These are phyloP conservation scores for Fissipunctia ypsillon DNA, from an alignment of 2,888 invertebrate species.

Conservation along the genomic window DNA sequence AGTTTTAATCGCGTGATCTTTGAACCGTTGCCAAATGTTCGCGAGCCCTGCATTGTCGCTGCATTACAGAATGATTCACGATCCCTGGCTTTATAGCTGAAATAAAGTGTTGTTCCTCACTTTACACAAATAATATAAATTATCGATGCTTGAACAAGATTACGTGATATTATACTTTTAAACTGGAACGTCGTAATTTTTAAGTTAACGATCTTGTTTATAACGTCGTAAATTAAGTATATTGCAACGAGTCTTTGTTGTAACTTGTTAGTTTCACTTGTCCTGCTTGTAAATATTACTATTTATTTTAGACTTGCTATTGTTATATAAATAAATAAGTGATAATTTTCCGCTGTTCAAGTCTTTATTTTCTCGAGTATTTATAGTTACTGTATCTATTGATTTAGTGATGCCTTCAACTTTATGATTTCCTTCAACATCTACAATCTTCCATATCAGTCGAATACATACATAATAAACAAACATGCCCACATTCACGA, in stretches of 20 bases:
- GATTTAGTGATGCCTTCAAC: background rate
- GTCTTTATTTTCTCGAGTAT: background rate
- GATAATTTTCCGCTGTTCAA: background rate
- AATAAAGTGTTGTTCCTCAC: constrained; percentile 59
- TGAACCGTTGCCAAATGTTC: constrained; percentile 85
- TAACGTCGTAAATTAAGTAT: constrained; percentile 72
- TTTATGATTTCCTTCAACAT: constrained; percentile 50
- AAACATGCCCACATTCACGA: constrained; percentile 2
- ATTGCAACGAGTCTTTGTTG: constrained; percentile 60
- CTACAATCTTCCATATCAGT: constrained; percentile 30
- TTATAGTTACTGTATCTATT: background rate
- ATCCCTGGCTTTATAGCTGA: constrained; percentile 59
- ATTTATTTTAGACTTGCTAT: background rate
- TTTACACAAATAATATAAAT: constrained; percentile 59
- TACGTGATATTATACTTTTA: constrained; percentile 69
- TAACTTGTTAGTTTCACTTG: constrained; percentile 44
- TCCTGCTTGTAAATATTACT: constrained; percentile 43
- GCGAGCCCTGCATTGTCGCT: constrained; percentile 65
- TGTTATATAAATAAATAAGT: no score
- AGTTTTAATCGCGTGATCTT: constrained; percentile 87
- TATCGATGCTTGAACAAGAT: constrained; percentile 57
- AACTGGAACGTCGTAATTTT: constrained; percentile 72
- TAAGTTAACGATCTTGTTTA: constrained; percentile 75
- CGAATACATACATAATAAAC: constrained; percentile 42
- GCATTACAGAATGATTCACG: constrained; percentile 72